A percentile compares a stretch with the other conserved stretches of the same genome.
Conservation (phyloP, 2,113 vertebrate genomes). For the Mustela lutreola region DNA sequence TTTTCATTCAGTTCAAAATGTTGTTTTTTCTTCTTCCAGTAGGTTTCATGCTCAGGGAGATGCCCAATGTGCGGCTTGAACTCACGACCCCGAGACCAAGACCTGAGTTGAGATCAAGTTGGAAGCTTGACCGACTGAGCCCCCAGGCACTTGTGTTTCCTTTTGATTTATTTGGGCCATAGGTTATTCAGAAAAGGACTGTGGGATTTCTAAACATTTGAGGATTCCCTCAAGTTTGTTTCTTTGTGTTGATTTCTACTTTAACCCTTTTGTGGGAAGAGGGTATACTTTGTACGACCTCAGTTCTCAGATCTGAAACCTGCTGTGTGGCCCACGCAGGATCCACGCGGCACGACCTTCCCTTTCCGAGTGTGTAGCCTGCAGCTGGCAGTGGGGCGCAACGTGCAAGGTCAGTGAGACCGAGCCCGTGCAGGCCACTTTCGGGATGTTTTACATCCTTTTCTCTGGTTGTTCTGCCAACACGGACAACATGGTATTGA, state of each 20-base stretch:
- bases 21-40: neutral
- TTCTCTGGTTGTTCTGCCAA: neutral
- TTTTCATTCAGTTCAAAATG: neutral
- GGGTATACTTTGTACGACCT: rapidly evolving
- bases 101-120: neutral
- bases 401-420: rapidly evolving
- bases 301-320: neutral
- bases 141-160: neutral
- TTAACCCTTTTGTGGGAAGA: neutral
- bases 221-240: neutral
- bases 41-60: neutral
- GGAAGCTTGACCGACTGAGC: neutral
- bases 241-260: neutral
- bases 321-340: rapidly evolving
- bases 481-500: rapidly evolving
- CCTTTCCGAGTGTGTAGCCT: rapidly evolving
- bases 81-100: neutral
- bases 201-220: neutral
- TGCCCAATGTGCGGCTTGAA: neutral
- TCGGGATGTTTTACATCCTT: too few species aligned
- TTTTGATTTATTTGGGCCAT: neutral
- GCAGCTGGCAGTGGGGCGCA: rapidly evolving
- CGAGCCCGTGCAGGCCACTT: too few species aligned
- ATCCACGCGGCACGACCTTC: rapidly evolving
- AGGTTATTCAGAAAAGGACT: neutral